Conservation (phyloP, 2,888 invertebrate species). For the Trichogramma dendrolimi region DNA sequence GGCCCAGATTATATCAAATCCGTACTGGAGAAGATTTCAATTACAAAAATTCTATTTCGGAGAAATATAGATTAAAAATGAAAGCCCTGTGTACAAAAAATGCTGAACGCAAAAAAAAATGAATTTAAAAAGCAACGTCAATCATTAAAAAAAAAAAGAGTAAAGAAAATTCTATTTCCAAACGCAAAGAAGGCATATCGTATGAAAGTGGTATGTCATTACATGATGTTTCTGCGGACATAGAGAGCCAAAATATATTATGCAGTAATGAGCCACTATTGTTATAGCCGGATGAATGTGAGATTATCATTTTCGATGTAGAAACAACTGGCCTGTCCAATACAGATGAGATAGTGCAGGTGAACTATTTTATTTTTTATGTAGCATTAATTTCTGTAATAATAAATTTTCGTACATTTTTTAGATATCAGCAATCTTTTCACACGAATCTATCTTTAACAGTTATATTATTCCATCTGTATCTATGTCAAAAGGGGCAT, state of each 20-base stretch:
- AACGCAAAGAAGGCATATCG: constrained; percentile 7
- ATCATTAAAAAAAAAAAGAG: constrained; percentile 6
- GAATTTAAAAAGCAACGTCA: constrained; percentile 3
- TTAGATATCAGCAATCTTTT: too few relatives aligned
- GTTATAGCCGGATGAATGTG: neutral
- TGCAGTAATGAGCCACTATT: neutral
- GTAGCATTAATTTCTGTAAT: too few relatives aligned
- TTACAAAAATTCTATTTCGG: neutral
- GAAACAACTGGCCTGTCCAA: constrained; percentile 8
- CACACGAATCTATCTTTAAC: too few relatives aligned
- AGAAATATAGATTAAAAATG: neutral
- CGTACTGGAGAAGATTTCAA: neutral
- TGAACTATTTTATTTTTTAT: neutral
- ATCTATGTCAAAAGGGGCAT: neutral
- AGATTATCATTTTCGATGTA: constrained; percentile 4
- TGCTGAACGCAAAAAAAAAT: constrained; percentile 8
- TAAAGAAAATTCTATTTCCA: neutral
- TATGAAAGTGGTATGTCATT: constrained; percentile 6
- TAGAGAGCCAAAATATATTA: neutral
- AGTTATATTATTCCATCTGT: too few relatives aligned
- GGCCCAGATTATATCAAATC: constrained; percentile 4
- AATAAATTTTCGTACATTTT: too few relatives aligned
- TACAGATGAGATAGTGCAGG: constrained; percentile 12
- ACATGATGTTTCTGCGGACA: neutral
- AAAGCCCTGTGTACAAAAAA: neutral